A percentile compares a stretch with the other conserved stretches of the same genome.
These are phyloP conservation scores for Cactoblastis cactorum DNA, from an alignment of 2,888 invertebrate genomes.

Conservation along the genomic window DNA sequence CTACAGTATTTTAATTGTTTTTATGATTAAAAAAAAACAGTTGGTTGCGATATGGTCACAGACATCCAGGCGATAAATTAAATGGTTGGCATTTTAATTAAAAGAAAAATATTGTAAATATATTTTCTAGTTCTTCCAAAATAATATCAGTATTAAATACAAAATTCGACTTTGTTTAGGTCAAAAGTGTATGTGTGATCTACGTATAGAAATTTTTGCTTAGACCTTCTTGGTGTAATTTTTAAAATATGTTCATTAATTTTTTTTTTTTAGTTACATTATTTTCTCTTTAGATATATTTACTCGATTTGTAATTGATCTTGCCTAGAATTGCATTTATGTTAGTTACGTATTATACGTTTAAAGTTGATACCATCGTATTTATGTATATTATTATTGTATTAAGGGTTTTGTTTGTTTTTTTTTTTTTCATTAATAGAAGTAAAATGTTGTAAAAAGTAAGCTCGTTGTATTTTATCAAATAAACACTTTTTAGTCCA, in stretches of 20 bases:
- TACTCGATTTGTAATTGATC: constrained; percentile 65
- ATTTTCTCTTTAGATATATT: constrained; percentile 57
- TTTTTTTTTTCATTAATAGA: constrained; percentile 74
- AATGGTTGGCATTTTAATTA: constrained; percentile 59
- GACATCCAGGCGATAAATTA: constrained; percentile 68
- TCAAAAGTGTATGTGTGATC: constrained; percentile 78
- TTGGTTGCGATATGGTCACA: constrained; percentile 76
- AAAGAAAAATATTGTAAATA: constrained; percentile 69
- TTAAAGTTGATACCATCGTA: constrained; percentile 78
- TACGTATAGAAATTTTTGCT: constrained; percentile 60
- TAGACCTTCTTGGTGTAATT: constrained; percentile 68
- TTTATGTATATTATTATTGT: constrained; percentile 77
- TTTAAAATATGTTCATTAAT: constrained; percentile 50
- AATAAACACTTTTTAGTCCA: constrained; percentile 80
- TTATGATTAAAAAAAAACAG: constrained; percentile 44
- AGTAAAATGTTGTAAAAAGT: constrained; percentile 80
- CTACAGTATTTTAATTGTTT: constrained; percentile 40
- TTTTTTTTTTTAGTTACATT: constrained; percentile 37
- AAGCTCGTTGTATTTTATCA: constrained; percentile 80
- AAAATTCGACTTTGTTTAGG: constrained; percentile 77
- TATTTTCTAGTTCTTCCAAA: constrained; percentile 79
- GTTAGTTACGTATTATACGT: constrained; percentile 71
- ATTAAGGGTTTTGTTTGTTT: constrained; percentile 78
- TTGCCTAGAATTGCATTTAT: constrained; percentile 79
- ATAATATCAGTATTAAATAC: constrained; percentile 79